Evolutionary conservation across 2,797 vertebrate species (phyloP), one percentile per base, ranked within the genome.

Genomic region (Menidia menidia): DNA sequence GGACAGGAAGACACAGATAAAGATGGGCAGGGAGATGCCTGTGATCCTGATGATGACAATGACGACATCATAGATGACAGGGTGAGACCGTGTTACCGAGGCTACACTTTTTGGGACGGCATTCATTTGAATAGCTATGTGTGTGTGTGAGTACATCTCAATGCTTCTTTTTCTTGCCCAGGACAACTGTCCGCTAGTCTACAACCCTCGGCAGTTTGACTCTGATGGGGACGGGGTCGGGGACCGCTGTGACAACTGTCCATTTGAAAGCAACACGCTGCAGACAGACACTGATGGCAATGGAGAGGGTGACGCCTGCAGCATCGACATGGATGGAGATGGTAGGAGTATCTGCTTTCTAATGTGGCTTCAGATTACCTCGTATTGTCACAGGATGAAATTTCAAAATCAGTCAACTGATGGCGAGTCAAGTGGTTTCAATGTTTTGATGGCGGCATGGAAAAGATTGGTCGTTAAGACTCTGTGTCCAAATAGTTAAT

Each of bases 241-340:
- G 6, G 97, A 99, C 87, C 94, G 95, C 53, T 99, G 98, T 57
- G 98, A 99, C 83, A 99, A 99, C 83, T 99, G 98, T 51, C 97
- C 97, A 0, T 97, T 97, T 4, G 96, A 97, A 12, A 96, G 94
- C 89, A 99, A 99, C 87, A 95, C 95, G 0, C 94, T 95, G 9
- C 97, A 99, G 91, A 97, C 94, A 0, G 98, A 99, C 89, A 98
- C 97, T 0, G 95, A 99, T 82, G 92, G 88, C 83, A 96, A 99
- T 0, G 97, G 96, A 0, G 97, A 99, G 83, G 97, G 98, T 2
- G 98, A 99, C 0, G 96, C 96, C 1, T 99, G 98, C 93, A 95
- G 97, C 12, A 94, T 97, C 43, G 98, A 99, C 90, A 98, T 97
- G 1, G 98, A 99, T 0, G 98, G 97, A 70, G 97, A 99, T 0